Conservation (phyloP, 2,888 invertebrate species). For the Metellina segmentata region DNA sequence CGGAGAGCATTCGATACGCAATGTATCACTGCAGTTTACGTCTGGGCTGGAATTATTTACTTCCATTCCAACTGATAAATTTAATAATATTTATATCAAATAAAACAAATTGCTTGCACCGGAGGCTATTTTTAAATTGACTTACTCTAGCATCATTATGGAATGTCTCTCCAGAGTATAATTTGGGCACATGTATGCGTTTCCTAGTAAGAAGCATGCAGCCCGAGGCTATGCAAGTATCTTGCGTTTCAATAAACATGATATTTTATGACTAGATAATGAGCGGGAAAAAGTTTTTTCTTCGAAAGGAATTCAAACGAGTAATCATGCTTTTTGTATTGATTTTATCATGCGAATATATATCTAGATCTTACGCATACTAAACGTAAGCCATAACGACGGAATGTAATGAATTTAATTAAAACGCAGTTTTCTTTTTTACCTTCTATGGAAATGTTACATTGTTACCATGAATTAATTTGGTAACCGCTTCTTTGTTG, state of each 20-base stretch:
- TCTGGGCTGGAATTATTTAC: neutral
- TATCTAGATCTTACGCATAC: too few species aligned
- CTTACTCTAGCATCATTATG: neutral
- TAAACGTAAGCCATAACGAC: too few species aligned
- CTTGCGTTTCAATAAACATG: neutral
- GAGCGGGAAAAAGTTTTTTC: neutral
- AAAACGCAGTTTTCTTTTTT: too few species aligned
- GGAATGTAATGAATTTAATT: too few species aligned
- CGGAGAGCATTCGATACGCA: neutral
- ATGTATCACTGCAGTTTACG: neutral
- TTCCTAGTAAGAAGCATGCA: neutral
- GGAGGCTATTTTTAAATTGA: slow-evolving; percentile 5
- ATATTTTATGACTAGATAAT: neutral
- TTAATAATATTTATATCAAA: slow-evolving; percentile 7
- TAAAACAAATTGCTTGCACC: slow-evolving; percentile 3
- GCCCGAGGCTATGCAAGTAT: neutral
- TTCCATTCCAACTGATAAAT: neutral
- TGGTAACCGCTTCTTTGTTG: too few species aligned
- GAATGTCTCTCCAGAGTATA: neutral
- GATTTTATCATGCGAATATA: too few species aligned
- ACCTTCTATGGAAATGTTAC: too few species aligned
- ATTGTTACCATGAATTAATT: too few species aligned
- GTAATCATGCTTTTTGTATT: too few species aligned
- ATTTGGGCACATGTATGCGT: neutral
- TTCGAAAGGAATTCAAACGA: too few species aligned